Evolutionary conservation across 2,888 invertebrate species (phyloP).

Genomic region (Calameuta idolon): DNA sequence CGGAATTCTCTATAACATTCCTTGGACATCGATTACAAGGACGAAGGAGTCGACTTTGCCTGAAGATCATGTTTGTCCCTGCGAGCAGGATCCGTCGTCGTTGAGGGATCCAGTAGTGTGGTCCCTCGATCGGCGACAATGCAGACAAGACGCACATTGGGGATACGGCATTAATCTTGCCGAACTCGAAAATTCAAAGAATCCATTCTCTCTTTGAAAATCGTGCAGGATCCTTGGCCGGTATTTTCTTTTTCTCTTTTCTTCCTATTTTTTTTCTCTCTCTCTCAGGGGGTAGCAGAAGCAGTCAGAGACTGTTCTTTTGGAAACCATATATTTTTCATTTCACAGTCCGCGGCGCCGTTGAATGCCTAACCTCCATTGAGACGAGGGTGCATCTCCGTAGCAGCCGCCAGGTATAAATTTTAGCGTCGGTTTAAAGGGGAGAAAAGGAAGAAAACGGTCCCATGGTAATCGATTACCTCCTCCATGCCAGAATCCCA

Average conservation of each 20-base stretch:
- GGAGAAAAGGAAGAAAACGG: constrained; percentile 42
- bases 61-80: background rate
- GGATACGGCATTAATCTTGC: constrained; percentile 43
- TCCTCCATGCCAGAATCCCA: constrained; percentile 59
- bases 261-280: constrained; percentile 17
- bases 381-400: constrained; percentile 55
- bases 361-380: constrained; percentile 55
- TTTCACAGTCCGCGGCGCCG: constrained; percentile 59
- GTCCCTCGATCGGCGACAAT: background rate
- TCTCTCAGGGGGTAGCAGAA: constrained; percentile 15
- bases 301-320: constrained; percentile 41
- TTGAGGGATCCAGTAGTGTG: background rate
- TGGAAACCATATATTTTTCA: constrained; percentile 58
- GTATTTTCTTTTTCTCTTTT: constrained; percentile 29
- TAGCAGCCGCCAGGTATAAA: constrained; percentile 61
- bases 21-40: background rate
- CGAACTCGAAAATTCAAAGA: constrained; percentile 50
- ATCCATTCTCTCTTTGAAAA: constrained; percentile 38
- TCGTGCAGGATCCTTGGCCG: constrained; percentile 26
- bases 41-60: background rate
- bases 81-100: background rate
- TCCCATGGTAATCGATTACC: constrained; percentile 61
- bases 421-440: constrained; percentile 55
- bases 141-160: background rate
- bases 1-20: background rate